A percentile compares a stretch with the other conserved stretches of the same genome.
Evolutionary conservation across 2,888 invertebrate species (phyloP).

Genomic region (Oeneis ivallda): DNA sequence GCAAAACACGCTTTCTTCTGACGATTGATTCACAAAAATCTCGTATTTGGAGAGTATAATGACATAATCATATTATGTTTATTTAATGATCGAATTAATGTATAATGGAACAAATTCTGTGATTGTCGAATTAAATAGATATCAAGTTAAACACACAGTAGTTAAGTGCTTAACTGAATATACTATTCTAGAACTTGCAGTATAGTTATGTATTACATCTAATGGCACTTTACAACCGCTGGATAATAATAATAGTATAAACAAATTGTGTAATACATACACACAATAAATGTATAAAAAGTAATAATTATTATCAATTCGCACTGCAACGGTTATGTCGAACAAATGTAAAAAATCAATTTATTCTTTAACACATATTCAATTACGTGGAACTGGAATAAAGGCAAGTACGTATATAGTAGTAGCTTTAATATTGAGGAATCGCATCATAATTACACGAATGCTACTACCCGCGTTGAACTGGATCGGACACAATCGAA

Average conservation of each 20-base stretch:
- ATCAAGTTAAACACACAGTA: not conserved
- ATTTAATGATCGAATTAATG: constrained; percentile 1
- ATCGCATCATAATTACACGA: constrained; percentile 34
- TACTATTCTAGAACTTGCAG: not conserved
- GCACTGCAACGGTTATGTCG: not conserved
- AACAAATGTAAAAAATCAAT: not conserved
- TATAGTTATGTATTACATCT: too few species aligned
- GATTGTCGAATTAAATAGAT: not conserved
- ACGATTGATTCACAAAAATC: constrained; percentile 41
- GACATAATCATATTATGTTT: constrained; percentile 9
- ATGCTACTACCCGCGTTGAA: constrained; percentile 19
- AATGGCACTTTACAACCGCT: too few species aligned
- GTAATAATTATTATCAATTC: not conserved
- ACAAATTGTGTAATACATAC: too few species aligned
- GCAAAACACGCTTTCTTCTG: constrained; percentile 41
- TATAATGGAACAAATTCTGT: not conserved
- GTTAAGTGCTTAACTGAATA: not conserved
- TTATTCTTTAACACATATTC: not conserved
- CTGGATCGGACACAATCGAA: constrained; percentile 47
- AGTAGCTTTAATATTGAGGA: constrained; percentile 38
- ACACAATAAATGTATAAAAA: not conserved
- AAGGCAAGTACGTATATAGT: constrained; percentile 5
- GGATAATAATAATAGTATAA: too few species aligned
- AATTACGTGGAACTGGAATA: constrained; percentile 22
- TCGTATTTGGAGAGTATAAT: constrained; percentile 9